Evolutionary conservation across 2,113 vertebrate genomes (phyloP), one percentile per base, ranked within the genome.

Genomic region (Spea bombifrons): DNA sequence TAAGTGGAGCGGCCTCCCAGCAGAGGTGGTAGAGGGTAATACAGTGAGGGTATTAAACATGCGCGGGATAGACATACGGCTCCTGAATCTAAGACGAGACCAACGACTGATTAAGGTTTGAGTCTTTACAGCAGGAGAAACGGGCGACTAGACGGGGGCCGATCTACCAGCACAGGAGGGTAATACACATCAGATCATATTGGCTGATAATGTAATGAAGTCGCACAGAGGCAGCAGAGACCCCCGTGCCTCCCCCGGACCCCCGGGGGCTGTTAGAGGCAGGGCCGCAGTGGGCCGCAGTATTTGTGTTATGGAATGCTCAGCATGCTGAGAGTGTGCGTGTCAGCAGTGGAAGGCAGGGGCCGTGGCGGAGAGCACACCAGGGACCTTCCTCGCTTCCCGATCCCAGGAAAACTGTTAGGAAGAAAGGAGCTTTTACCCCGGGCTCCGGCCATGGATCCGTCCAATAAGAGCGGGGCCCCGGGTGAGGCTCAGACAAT

Each of bases 251-350:
- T 57, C 55, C 15, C 55, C 55, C 5, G 12, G 7, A 3, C n/a
- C n/a, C n/a, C 5, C 3, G 5, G 55, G 55, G 5, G 3, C 5
- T 57, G 55, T n/a, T n/a, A n/a, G n/a, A n/a, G n/a, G 30, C 30
- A 30, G 30, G 30, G 30, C 30, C 30, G 55, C 55, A 10, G 55
- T 59, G 10, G 44, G 71, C 13, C 48, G 44, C 50, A 80, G 15
- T 47, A 73, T 3, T 59, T 7, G 75, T 1, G 1, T 50, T 83
- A 52, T 70, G 68, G n/a, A 85, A 82, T 78, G 65, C 79, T 52
- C 57, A 86, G 13, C 6, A 75, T 49, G 4, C 16, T 45, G 74
- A 1, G 48, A 30, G 30, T 30, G 17, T 66, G n/a, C 8, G 30
- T 66, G 64, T 43, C 65, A 66, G 65, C 43, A 9, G 17, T 1